A percentile compares a stretch with the other conserved stretches of the same genome.
Evolutionary conservation across 2,797 vertebrate genomes (phyloP).

Genomic region (Lacerta agilis): DNA sequence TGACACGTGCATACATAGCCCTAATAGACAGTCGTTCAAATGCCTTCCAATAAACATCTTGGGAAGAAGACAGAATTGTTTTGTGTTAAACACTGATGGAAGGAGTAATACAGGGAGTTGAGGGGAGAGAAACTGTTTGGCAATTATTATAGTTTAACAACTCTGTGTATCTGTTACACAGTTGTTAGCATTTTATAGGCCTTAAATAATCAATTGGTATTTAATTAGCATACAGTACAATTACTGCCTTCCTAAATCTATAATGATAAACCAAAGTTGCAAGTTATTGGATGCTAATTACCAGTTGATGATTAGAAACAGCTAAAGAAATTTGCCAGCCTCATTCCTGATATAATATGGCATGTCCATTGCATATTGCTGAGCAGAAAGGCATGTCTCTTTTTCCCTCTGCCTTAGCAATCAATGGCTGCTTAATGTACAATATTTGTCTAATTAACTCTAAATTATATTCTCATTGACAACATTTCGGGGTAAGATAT

Average conservation of each 20-base stretch:
- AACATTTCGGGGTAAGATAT: constrained; percentile 72
- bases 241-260: constrained; percentile 76
- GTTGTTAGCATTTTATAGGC: constrained; percentile 67
- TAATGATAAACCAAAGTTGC: constrained; percentile 74
- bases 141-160: constrained; percentile 68
- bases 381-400: constrained; percentile 54
- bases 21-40: not conserved
- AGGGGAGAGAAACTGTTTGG: constrained; percentile 8
- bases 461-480: constrained; percentile 81
- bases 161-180: constrained; percentile 62
- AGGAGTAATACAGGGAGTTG: not conserved
- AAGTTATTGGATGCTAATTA: constrained; percentile 73
- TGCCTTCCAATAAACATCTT: constrained; percentile 1
- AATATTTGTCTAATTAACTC: constrained; percentile 82
- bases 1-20: no score
- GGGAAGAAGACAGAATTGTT: not conserved
- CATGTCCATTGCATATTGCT: constrained; percentile 57
- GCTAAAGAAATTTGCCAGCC: constrained; percentile 62
- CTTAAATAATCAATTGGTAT: constrained; percentile 77
- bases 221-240: constrained; percentile 77
- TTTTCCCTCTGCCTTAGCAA: constrained; percentile 74
- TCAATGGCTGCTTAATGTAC: constrained; percentile 77
- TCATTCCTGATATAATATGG: constrained; percentile 64
- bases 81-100: constrained; percentile 7
- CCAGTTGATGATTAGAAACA: constrained; percentile 69